Evolutionary conservation across 1,140 invertebrate species (phyloP), one percentile per base, ranked within the genome.

Genomic region (Capitella teleta): DNA sequence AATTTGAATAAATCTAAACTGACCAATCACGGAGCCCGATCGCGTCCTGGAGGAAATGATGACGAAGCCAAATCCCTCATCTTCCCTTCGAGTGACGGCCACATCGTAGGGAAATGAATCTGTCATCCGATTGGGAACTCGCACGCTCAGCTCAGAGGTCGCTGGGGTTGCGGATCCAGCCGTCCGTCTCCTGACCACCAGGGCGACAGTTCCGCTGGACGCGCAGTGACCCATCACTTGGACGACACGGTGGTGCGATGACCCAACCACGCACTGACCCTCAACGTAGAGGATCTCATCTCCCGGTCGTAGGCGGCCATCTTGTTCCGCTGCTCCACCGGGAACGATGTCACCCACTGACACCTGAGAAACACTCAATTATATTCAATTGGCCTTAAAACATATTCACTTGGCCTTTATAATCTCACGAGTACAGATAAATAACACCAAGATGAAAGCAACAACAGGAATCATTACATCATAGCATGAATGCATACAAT

Each of bases 1-100:
- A n/a, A n/a, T n/a, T n/a, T 46, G 16, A n/a, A 37, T 40, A 32
- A 72, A 64, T 25, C 38, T 48, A 52, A 55, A 73, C 75, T 78
- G 78, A 84, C 92, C 92, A 64, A 97, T 95, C 26, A 89, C 92
- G 1, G 88, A 88, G 28, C 88, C 87, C 51, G 85, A 82, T 76
- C 87, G 88, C 57, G 91, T 91, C 1, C 91, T 86, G 10, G 91
- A 95, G 0, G 93, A 97, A 58, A 98, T 96, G 46, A 98, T 95
- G 19, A 98, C 92, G 73, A 98, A 98, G 18, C 94, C 95, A 73
- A 98, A 98, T 8, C 94, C 94, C 75, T 98, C 94, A 51, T 84
- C 87, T 60, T 96, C 90, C 66, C 83, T 81, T 46, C 93, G 78
- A 32, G 82, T 85, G 0, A 98, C 66, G 5, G 57, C 60, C 0